Base-by-base conservation (phyloP, 2,797 vertebrate species). In the Enteromius afrohamiltoni region DNA sequence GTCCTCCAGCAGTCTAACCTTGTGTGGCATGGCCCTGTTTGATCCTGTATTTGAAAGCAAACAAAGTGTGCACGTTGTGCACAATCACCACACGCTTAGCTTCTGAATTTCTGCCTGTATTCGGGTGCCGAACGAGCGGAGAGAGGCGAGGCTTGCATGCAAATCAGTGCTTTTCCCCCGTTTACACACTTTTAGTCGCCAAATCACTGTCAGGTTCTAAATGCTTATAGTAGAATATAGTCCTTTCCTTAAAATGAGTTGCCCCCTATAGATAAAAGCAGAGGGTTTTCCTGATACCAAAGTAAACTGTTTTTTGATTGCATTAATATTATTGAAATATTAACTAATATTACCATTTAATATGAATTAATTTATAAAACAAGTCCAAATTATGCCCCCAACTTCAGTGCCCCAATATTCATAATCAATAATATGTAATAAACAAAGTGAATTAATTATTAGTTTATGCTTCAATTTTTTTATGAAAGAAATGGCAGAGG, bases 161-260 rank as follows among this genome's bases (percentile, higher is more conserved):
- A 88, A 92, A 92, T 91, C 47, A 86, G 78, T 86, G 85, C 77
- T 86, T 92, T 90, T 87, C 17, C 17, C 17, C 26, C 60, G 86
- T 87, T 49, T 73, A 69, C 6, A 16, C 87, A 51, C 77, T 85
- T 85, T 74, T 73, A 92, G 82, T 84, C 69, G 89, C 86, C 88
- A 88, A 79, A 91, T 92, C 86, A 89, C 85, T 92, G 87, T 89
- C 90, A 90, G 83, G 8, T 17, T 85, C 34, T 73, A n/a, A n/a
- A 77, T 53, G 86, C 87, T 88, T 69, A 49, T 76, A 86, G 87
- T 79, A 82, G 75, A 1, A 16, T 62, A 31, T 8, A 7, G 26
- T 83, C 53, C 5, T 58, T 76, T 47, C 34, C 71, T 90, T 89
- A 84, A 87, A 89, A 87, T 84, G 85, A 89, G 90, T 87, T 77